Evolutionary conservation across 1,140 invertebrate species (phyloP).

Genomic region (Anthonomus grandis): DNA sequence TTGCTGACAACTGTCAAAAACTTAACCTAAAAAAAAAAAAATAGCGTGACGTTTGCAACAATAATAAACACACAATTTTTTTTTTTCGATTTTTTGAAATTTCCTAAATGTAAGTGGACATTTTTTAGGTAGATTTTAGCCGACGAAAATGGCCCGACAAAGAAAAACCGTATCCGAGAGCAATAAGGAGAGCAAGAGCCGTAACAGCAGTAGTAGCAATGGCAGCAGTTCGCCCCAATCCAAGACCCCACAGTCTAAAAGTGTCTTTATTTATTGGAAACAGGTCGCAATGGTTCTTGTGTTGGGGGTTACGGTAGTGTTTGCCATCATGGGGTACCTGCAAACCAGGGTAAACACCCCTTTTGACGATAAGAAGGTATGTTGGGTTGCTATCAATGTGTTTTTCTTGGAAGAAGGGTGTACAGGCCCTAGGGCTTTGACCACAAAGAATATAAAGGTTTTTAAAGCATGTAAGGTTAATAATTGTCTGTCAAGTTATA

Average conservation of each 20-base stretch:
- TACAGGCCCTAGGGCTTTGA: no score
- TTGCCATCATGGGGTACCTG: conserved; percentile 76
- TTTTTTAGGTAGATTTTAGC: no score
- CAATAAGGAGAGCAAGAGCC: conserved; percentile 27
- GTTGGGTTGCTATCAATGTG: neutral
- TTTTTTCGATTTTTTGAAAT: no score
- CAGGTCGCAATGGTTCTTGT: conserved; percentile 52
- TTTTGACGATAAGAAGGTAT: conserved; percentile 70
- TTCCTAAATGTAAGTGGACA: no score
- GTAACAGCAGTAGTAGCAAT: conserved; percentile 51
- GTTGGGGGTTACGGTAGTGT: conserved; percentile 64
- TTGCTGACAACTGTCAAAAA: no score
- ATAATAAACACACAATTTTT: no score
- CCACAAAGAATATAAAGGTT: no score
- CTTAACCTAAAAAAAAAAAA: no score
- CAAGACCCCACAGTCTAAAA: conserved; percentile 32
- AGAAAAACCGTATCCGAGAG: conserved; percentile 21
- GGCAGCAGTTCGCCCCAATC: conserved; percentile 44
- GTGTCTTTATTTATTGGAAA: conserved; percentile 53
- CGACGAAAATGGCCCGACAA: conserved; percentile 30
- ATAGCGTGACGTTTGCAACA: no score
- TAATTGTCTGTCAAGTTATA: neutral
- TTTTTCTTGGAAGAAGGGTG: conserved; percentile 4
- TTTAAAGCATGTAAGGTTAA: neutral
- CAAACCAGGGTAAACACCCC: conserved; percentile 88